These are phyloP conservation scores for Flexamia atlantica DNA, from an alignment of 2,888 invertebrate genomes.

Conservation along the genomic window DNA sequence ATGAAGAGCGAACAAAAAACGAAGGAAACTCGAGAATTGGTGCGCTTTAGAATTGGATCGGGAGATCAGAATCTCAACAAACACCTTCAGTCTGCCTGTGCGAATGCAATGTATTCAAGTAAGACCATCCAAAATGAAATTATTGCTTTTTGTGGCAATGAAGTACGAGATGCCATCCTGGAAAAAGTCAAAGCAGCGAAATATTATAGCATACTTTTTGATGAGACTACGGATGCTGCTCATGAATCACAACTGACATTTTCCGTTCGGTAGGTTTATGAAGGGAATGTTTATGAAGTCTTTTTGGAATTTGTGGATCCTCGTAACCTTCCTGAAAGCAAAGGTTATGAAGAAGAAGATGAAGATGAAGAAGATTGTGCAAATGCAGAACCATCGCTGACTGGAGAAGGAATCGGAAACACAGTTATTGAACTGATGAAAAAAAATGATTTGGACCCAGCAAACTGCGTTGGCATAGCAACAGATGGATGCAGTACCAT, in stretches of 20 bases:
- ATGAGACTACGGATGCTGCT: conserved; percentile 28
- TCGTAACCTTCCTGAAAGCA: neutral
- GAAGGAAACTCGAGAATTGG: conserved; percentile 71
- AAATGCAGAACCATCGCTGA: conserved; percentile 6
- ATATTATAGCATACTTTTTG: conserved; percentile 29
- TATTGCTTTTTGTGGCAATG: conserved; percentile 68
- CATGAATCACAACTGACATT: conserved; percentile 22
- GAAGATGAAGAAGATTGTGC: neutral
- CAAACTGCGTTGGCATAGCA: conserved; percentile 69
- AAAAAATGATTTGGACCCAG: conserved; percentile 69
- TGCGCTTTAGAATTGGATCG: conserved; percentile 69
- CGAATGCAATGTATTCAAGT: conserved; percentile 71
- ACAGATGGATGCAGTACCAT: conserved; percentile 71
- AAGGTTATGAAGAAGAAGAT: neutral
- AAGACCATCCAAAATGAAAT: conserved; percentile 71
- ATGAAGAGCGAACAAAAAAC: conserved; percentile 56
- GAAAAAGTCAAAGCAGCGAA: neutral
- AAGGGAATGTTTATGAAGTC: conserved; percentile 30
- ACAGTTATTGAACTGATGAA: conserved; percentile 6
- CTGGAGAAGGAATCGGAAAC: neutral
- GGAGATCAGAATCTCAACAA: conserved; percentile 69
- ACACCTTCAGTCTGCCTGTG: conserved; percentile 65
- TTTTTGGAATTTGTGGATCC: conserved; percentile 23
- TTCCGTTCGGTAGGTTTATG: neutral
- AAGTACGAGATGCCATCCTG: neutral